These are phyloP conservation scores for Oxygymnocypris stewartii DNA, from an alignment of 2,113 vertebrate genomes.

Conservation along the genomic window DNA sequence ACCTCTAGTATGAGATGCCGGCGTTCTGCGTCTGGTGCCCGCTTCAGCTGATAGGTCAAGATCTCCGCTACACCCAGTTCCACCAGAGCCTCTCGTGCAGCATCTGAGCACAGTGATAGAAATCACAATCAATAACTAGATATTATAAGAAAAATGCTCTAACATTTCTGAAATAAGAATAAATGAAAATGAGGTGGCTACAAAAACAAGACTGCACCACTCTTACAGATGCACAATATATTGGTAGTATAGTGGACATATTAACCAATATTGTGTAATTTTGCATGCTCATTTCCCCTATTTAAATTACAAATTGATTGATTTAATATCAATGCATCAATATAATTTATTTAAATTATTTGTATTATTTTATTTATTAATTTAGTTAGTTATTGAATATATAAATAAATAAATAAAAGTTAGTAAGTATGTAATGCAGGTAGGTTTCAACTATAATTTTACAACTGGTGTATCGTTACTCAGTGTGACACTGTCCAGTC, in stretches of 20 bases:
- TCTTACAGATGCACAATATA: not conserved
- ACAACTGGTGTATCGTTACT: not conserved
- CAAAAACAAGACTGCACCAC: not conserved
- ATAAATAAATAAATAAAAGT: no score
- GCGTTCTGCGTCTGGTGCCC: slow-evolving; percentile 81
- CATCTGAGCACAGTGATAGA: slow-evolving; percentile 68
- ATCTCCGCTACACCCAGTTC: slow-evolving; percentile 76
- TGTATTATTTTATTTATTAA: no score
- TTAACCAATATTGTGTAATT: not conserved
- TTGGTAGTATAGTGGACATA: not conserved
- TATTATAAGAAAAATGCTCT: not conserved
- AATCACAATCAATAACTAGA: not conserved
- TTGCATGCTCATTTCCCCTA: not conserved
- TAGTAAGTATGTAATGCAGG: not conserved
- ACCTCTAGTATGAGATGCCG: slow-evolving; percentile 84
- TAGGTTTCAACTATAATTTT: not conserved
- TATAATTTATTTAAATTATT: no score
- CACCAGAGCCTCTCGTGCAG: slow-evolving; percentile 79
- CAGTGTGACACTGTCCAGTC: not conserved
- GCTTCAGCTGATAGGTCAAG: slow-evolving; percentile 80
- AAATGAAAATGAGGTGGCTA: not conserved
- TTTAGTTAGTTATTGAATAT: no score
- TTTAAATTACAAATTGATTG: not conserved
- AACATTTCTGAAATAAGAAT: not conserved
- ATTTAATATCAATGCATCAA: no score